A percentile compares a stretch with the other conserved stretches of the same genome.
phyloP scores from a whole-genome alignment of 2,113 vertebrate species.

The Excalfactoria chinensis region DNA sequence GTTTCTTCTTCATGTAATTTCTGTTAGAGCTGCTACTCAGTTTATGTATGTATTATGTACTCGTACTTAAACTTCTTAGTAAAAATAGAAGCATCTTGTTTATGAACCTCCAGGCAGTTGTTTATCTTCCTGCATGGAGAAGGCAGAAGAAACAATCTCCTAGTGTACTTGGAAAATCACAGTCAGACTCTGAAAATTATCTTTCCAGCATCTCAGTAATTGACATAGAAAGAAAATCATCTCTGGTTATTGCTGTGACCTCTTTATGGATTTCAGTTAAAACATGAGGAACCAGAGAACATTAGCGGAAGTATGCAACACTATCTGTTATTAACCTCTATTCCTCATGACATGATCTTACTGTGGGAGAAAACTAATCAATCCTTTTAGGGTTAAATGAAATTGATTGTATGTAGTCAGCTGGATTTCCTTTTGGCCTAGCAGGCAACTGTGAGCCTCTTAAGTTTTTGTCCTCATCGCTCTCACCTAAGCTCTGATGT shows the following conservation, averaged over 20 bases:
- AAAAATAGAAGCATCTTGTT: neutral
- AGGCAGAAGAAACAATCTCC: constrained; percentile 2
- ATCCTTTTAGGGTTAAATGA: constrained; percentile 45
- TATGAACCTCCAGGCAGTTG: constrained; percentile 16
- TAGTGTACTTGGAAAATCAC: constrained; percentile 20
- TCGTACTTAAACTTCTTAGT: neutral
- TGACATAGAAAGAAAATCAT: constrained; percentile 4
- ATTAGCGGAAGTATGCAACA: neutral
- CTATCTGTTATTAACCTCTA: constrained; percentile 18
- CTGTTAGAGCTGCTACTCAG: neutral
- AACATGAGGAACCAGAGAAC: neutral
- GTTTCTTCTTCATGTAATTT: constrained; percentile 14
- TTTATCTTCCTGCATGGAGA: neutral
- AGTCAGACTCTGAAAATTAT: constrained; percentile 31
- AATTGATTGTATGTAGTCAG: constrained; percentile 16
- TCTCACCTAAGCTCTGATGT: neutral
- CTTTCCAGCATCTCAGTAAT: constrained; percentile 20
- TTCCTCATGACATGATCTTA: neutral
- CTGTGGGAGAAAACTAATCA: neutral
- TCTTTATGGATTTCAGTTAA: constrained; percentile 50
- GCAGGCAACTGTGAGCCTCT: neutral
- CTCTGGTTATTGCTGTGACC: constrained; percentile 22
- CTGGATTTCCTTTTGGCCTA: neutral
- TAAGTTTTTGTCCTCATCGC: neutral
- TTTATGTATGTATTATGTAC: constrained; percentile 8